Evolutionary conservation across 2,888 invertebrate genomes (phyloP).

Genomic region (Electrophaes corylata): DNA sequence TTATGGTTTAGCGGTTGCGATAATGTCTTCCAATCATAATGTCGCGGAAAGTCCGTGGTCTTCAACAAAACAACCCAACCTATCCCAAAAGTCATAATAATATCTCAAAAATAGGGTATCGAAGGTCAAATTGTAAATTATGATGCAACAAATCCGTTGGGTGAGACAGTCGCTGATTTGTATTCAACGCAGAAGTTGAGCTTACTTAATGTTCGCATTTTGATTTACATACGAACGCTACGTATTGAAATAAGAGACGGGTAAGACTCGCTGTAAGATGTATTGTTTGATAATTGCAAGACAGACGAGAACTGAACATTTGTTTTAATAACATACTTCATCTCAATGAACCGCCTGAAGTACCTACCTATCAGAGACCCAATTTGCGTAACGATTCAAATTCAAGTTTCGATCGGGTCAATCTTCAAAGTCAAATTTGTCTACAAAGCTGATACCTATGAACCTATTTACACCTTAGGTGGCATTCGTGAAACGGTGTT

Average conservation of each 20-base stretch:
- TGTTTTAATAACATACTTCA: slow-evolving; percentile 64
- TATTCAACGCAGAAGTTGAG: slow-evolving; percentile 44
- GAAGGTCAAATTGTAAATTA: slow-evolving; percentile 41
- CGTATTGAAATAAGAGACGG: slow-evolving; percentile 45
- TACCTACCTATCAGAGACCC: background rate
- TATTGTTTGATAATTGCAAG: slow-evolving; percentile 70
- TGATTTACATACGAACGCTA: slow-evolving; percentile 42
- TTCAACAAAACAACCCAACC: too few relatives aligned
- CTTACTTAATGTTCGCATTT: slow-evolving; percentile 43
- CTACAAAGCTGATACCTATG: background rate
- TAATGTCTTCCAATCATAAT: too few relatives aligned
- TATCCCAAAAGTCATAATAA: slow-evolving; percentile 11
- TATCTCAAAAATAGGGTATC: slow-evolving; percentile 29
- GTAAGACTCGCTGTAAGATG: slow-evolving; percentile 50
- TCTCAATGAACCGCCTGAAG: slow-evolving; percentile 39
- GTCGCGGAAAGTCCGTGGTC: too few relatives aligned
- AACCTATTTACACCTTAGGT: background rate
- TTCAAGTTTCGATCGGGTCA: too few relatives aligned
- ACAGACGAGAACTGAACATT: slow-evolving; percentile 56
- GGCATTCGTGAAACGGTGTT: slow-evolving; percentile 44
- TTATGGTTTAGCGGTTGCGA: too few relatives aligned
- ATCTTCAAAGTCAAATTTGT: too few relatives aligned
- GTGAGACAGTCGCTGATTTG: slow-evolving; percentile 39
- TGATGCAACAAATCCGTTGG: slow-evolving; percentile 43
- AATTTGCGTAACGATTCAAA: too few relatives aligned